Base-by-base conservation (phyloP, 2,113 vertebrate species). In the Nyctereutes procyonoides region DNA sequence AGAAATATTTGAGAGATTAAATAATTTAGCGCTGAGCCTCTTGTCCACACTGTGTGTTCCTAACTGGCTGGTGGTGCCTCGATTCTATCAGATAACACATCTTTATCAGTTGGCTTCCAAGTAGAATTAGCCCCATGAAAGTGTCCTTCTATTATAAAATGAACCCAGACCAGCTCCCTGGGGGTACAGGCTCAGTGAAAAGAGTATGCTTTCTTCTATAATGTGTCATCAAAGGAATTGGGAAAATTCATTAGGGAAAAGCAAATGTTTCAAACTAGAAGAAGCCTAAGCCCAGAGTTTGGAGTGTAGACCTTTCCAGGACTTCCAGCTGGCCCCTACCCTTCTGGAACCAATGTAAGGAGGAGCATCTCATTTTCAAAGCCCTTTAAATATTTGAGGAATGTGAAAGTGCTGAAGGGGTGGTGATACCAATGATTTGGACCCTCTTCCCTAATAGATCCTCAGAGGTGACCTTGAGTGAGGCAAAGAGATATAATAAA, bases 401-500 rank as follows among this genome's bases (percentile, higher is more conserved):
- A 38, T 1, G 20, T 43, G 77, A 71, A 93, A 51, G 1, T n/a
- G 48, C 8, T 60, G 10, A n/a, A 86, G 38, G 35, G 17, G 15
- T 60, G 32, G 24, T 60, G 32, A 58, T 65, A 30, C 32, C 84
- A 73, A 19, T 48, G 35, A 80, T 95, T 7, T 69, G 19, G 6
- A 12, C 4, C 19, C 7, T 85, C 3, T 58, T 91, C 62, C 48
- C 19, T 90, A 76, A 43, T 35, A 74, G 30, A 13, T 22, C 19
- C 60, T 91, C 71, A 79, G 9, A 83, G 74, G 86, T 84, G 86
- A 71, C 32, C 69, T 55, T 22, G 56, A 43, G 56, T 0, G 13
- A 92, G 51, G 79, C 48, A 90, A 92, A 84, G 88, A 67, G 82
- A 88, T n/a, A 73, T 32, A 74, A 77, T 67, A 90, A 88, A 92